Evolutionary conservation across 2,888 invertebrate genomes (phyloP).

Genomic region (Cactoblastis cactorum): DNA sequence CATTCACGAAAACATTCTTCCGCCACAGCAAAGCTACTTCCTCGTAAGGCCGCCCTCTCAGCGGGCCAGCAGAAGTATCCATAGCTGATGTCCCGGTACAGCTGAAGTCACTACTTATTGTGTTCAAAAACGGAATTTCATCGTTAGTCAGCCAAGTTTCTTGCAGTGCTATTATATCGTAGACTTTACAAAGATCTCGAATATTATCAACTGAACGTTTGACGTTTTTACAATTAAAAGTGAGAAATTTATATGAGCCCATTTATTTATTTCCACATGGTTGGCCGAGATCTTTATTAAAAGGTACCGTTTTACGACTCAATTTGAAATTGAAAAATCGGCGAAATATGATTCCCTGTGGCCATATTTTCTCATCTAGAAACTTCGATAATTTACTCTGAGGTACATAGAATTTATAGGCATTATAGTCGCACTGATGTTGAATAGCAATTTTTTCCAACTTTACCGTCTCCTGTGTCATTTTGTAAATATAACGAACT

Average conservation of each 20-base stretch:
- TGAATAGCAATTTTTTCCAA: not conserved
- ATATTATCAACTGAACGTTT: not conserved
- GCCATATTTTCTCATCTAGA: too few relatives aligned
- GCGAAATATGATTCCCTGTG: too few relatives aligned
- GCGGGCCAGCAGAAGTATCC: not conserved
- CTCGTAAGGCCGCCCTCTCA: not conserved
- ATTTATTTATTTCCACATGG: not conserved
- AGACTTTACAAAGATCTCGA: not conserved
- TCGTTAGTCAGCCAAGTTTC: not conserved
- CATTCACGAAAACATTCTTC: not conserved
- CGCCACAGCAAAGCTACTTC: not conserved
- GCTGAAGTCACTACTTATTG: not conserved
- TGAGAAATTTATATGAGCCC: not conserved
- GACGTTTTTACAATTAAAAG: not conserved
- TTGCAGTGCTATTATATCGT: not conserved
- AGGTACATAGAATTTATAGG: constrained; percentile 25
- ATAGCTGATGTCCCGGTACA: not conserved
- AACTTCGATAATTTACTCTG: constrained; percentile 15
- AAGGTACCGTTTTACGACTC: constrained; percentile 3
- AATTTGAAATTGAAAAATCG: too few relatives aligned
- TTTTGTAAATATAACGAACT: constrained; percentile 17
- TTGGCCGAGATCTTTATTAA: not conserved
- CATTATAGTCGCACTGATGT: constrained; percentile 15
- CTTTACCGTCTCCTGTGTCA: constrained; percentile 20
- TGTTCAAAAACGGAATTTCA: not conserved